Conservation (phyloP, 2,888 invertebrate genomes). For the Neoaliturus tenellus region DNA sequence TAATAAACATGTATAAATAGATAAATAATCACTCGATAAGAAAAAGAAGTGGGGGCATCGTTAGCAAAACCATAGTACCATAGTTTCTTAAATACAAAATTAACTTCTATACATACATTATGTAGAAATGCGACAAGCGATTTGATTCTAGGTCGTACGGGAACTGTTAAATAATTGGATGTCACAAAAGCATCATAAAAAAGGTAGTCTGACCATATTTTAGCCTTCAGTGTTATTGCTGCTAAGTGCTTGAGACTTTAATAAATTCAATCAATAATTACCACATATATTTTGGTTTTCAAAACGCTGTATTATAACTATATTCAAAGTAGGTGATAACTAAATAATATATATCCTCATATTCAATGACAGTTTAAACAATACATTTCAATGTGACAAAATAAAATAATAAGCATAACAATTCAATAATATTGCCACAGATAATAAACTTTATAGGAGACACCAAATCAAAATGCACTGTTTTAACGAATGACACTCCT, state of each 20-base stretch:
- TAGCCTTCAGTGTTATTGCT: constrained; percentile 30
- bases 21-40: constrained; percentile 50
- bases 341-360: not conserved
- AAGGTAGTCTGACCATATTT: not conserved
- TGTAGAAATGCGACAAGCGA: constrained; percentile 46
- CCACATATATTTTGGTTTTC: not conserved
- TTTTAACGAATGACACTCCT: not conserved
- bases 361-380: not conserved
- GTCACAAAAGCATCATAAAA: constrained; percentile 45
- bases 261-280: not conserved
- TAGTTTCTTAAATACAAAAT: constrained; percentile 46
- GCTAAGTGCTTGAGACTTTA: not conserved
- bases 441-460: not conserved
- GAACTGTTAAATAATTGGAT: constrained; percentile 32
- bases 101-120: constrained; percentile 45
- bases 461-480: not conserved
- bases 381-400: not conserved
- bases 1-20: constrained; percentile 42
- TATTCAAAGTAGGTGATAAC: not conserved
- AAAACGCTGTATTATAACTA: not conserved
- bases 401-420: not conserved
- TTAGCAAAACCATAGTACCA: constrained; percentile 43
- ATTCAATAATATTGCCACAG: not conserved
- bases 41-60: constrained; percentile 31
- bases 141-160: constrained; percentile 44